These are phyloP conservation scores for Drosophila rubida DNA, from an alignment of 2,888 invertebrate genomes.

Conservation along the genomic window DNA sequence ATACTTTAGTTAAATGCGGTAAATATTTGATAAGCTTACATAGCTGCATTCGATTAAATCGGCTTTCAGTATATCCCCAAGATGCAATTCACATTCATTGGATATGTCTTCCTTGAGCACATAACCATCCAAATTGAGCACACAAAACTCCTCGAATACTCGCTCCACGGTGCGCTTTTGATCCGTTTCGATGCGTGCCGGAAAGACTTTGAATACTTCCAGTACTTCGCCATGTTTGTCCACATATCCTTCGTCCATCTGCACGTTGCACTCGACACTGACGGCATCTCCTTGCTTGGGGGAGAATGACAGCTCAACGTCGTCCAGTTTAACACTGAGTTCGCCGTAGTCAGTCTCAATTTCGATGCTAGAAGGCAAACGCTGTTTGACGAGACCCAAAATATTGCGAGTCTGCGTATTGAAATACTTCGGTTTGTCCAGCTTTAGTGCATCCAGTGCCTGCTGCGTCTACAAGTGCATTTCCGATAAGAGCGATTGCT, in stretches of 20 bases:
- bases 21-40: conserved; percentile 59
- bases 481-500: not conserved
- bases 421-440: conserved; percentile 70
- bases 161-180: conserved; percentile 84
- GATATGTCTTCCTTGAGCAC: conserved; percentile 87
- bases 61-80: conserved; percentile 88
- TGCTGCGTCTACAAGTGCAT: conserved; percentile 15
- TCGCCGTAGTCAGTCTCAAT: conserved; percentile 84
- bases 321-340: conserved; percentile 87
- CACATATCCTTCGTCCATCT: conserved; percentile 86
- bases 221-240: conserved; percentile 86
- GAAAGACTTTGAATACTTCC: conserved; percentile 87
- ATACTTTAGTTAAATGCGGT: conserved; percentile 1
- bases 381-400: conserved; percentile 63
- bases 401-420: conserved; percentile 78
- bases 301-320: conserved; percentile 87
- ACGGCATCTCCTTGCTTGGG: conserved; percentile 90
- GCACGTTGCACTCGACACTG: conserved; percentile 87
- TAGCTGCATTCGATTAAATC: conserved; percentile 91
- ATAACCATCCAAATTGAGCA: conserved; percentile 87
- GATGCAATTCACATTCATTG: conserved; percentile 86
- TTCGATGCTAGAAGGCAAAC: conserved; percentile 56
- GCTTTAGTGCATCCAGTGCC: conserved; percentile 58
- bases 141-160: conserved; percentile 85
- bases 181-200: conserved; percentile 87